Conservation (phyloP, 2,113 vertebrate species). For the Halcyon senegalensis region DNA sequence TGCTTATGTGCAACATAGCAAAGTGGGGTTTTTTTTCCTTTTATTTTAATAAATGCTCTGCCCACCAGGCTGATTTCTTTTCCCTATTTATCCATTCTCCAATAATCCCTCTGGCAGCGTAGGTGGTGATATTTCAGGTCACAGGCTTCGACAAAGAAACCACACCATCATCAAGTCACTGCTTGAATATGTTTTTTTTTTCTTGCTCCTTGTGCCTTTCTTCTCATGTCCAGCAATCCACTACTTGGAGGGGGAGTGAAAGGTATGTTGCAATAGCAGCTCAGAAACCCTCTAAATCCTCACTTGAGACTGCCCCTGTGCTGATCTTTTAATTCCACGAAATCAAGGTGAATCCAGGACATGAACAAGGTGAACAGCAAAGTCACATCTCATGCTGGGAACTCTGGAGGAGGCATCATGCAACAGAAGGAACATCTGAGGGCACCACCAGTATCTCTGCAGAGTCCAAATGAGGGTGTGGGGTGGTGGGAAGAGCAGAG, state of each 20-base stretch:
- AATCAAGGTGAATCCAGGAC: background rate
- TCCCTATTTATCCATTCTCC: background rate
- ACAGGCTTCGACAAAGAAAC: slow-evolving; percentile 25
- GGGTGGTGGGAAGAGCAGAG: background rate
- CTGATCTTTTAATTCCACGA: background rate
- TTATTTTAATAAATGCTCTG: background rate
- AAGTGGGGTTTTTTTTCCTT: background rate
- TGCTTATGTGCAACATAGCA: background rate
- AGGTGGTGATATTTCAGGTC: background rate
- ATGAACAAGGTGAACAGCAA: background rate
- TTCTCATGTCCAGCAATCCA: background rate
- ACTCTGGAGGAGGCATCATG: background rate
- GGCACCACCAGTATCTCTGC: background rate
- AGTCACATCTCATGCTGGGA: accelerated
- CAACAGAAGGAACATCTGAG: background rate
- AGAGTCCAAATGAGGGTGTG: background rate
- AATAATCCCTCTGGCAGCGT: background rate
- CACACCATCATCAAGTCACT: background rate
- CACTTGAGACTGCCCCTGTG: background rate
- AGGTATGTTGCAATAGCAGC: background rate
- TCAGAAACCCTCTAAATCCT: background rate
- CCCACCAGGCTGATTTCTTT: background rate
- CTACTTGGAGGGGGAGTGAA: background rate
- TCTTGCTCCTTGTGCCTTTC: background rate
- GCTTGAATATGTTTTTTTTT: background rate